Evolutionary conservation across 2,113 vertebrate genomes (phyloP), one percentile per base, ranked within the genome.

Genomic region (Pseudorectes ferrugineus): DNA sequence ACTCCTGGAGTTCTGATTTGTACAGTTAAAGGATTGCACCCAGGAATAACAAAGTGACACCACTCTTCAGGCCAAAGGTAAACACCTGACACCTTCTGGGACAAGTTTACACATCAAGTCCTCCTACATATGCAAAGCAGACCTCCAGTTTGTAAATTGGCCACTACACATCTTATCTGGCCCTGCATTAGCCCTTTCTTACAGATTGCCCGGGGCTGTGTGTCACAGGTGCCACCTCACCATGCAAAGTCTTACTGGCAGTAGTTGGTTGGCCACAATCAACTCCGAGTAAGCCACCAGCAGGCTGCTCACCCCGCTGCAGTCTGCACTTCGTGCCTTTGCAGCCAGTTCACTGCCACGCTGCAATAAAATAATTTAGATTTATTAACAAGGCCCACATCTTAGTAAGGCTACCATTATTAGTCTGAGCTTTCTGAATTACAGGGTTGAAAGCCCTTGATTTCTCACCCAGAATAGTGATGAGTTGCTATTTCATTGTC

Each of bases 111-210:
- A 51, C 46, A 48, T 40, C 33, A 23, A 48, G 10, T 51, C 52
- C 49, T 91, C 79, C 76, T 91, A 74, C 8, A 0, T 3, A 57
- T 24, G n/a, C 73, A 87, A 78, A 93, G 31, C 55, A 24, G 67
- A 52, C 29, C 45, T 46, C 14, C 25, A n/a, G 2, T 28, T 36
- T 63, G 80, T 65, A 31, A 81, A 72, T 5, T 9, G 17, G 48
- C 40, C 73, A 63, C 58, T 61, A 18, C 66, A 59, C 20, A 8
- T 36, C 84, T 93, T 81, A 93, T 89, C 80, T 79, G 70, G 65
- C 49, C 5, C 23, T 11, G 35, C 57, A 61, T 45, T 35, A 88
- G 63, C 42, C 75, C 75, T 63, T 48, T 66, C 19, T 12, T 13
- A 38, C 43, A 38, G 29, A 31, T 1, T 38, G 65, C 91, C 66